Evolutionary conservation across 2,888 invertebrate genomes (phyloP).

Genomic region (Dynastes tityus): DNA sequence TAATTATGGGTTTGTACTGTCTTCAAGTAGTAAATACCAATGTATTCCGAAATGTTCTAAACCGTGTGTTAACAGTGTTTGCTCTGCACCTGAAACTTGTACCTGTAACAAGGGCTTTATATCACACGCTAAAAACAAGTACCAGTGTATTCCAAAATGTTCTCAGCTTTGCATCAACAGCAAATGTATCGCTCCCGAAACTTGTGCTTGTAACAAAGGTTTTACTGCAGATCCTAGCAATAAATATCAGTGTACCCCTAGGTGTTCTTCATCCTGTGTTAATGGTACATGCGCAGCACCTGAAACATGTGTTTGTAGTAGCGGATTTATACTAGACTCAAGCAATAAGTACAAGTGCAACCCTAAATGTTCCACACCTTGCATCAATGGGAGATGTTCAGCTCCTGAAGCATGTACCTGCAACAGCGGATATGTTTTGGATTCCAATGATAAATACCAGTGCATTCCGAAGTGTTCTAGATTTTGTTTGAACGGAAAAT

Average conservation of each 20-base stretch:
- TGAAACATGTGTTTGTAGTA: constrained; percentile 52
- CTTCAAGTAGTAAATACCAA: constrained; percentile 54
- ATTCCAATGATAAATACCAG: constrained; percentile 40
- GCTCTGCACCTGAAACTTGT: constrained; percentile 58
- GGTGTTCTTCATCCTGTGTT: constrained; percentile 53
- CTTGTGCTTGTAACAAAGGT: not conserved
- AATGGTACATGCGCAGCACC: constrained; percentile 54
- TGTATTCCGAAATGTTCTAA: constrained; percentile 56
- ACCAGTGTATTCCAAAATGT: constrained; percentile 56
- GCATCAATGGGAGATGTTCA: constrained; percentile 53
- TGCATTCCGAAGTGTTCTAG: constrained; percentile 52
- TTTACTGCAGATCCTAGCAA: not conserved
- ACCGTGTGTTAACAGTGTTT: constrained; percentile 58
- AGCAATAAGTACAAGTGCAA: constrained; percentile 49
- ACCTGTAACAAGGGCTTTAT: constrained; percentile 56
- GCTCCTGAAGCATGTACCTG: constrained; percentile 54
- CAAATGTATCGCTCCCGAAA: not conserved
- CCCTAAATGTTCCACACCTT: constrained; percentile 53
- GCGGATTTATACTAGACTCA: constrained; percentile 44
- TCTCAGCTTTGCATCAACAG: not conserved
- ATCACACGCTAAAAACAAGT: constrained; percentile 1
- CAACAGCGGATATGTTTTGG: constrained; percentile 48
- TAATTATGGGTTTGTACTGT: constrained; percentile 61
- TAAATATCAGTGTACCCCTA: constrained; percentile 50
- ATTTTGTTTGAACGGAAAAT: constrained; percentile 53